Percentiles rank a stretch among this genome's conserved stretches.
phyloP scores from a whole-genome alignment of 2,113 vertebrate genomes.

The Solea senegalensis region DNA sequence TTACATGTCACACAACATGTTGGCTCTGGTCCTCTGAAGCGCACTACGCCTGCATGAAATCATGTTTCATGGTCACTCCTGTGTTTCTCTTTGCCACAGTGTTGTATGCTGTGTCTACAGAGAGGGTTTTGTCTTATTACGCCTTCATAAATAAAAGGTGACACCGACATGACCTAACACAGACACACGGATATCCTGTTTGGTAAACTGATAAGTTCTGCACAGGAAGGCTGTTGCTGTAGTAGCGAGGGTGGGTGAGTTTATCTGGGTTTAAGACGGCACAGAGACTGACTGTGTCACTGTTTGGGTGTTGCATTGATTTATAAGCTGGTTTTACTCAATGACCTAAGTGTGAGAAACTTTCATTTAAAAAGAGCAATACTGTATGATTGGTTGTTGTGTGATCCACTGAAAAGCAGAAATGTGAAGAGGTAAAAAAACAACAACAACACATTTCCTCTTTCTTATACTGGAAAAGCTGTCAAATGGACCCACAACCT shows the following conservation, averaged over 20 bases:
- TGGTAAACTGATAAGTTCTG: constrained; percentile 45
- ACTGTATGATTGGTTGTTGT: neutral
- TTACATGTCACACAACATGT: neutral
- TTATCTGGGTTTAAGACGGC: constrained; percentile 14
- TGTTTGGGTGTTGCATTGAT: constrained; percentile 11
- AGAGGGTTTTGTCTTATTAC: constrained; percentile 1
- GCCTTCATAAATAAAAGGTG: constrained; percentile 20
- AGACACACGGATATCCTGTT: constrained; percentile 65
- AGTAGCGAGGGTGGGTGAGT: neutral
- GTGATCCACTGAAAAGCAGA: neutral
- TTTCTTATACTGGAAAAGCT: constrained; percentile 2
- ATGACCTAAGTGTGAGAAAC: constrained; percentile 16
- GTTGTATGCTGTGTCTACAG: constrained; percentile 2
- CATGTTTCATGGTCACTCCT: constrained; percentile 26
- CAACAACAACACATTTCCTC: neutral
- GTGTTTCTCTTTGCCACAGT: neutral
- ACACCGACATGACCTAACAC: constrained; percentile 14
- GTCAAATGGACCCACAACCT: constrained; percentile 24
- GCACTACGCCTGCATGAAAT: constrained; percentile 28
- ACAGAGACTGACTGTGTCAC: constrained; percentile 35
- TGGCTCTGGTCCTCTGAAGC: neutral
- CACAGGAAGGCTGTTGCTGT: constrained; percentile 49
- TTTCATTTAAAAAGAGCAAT: constrained; percentile 21
- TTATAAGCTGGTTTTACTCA: constrained; percentile 11
- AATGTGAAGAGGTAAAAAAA: neutral